Evolutionary conservation across 2,113 vertebrate species (phyloP), one percentile per base, ranked within the genome.

Genomic region (Oncorhynchus clarkii): DNA sequence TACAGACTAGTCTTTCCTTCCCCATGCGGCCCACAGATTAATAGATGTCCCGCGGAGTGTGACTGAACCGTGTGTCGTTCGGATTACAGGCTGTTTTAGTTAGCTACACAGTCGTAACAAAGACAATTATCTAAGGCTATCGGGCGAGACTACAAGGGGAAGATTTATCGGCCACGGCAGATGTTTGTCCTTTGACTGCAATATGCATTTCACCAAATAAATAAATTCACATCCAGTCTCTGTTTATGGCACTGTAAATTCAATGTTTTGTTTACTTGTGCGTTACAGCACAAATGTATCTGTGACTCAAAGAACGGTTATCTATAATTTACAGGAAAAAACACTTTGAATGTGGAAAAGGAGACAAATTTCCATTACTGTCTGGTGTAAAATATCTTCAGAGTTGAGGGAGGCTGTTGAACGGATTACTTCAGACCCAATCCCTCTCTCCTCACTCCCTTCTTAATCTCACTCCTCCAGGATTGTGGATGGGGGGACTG

Each of bases 1-100:
- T 83, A 88, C 76, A 79, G 26, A 74, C 68, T n/a, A 73, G 66
- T 69, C 6, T 59, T 16, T 64, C 45, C 45, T 27, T 74, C 26
- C 77, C 31, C 72, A 20, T 74, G 65, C n/a, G 67, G 29, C 51
- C 18, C 14, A 71, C 60, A 26, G 67, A 77, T 39, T 78, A 66
- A 27, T 74, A 86, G 68, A 78, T 84, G 67, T 66, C 24, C 74
- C 51, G n/a, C 18, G 59, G 11, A 5, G 22, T 18, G 29, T 20
- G 60, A 62, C 48, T 77, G 31, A n/a, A 51, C 79, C 3, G 81
- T 74, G 68, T 60, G 26, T 67, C 60, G 65, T 29, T 29, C 26
- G n/a, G 26, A 29, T 22, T 22, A 18, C 18, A 16, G 51, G 71
- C 67, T 62, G 13, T 70, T 73, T 20, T 2, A 80, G 68, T 48